phyloP scores from a whole-genome alignment of 2,888 invertebrate species.

The Andrena flavipes region DNA sequence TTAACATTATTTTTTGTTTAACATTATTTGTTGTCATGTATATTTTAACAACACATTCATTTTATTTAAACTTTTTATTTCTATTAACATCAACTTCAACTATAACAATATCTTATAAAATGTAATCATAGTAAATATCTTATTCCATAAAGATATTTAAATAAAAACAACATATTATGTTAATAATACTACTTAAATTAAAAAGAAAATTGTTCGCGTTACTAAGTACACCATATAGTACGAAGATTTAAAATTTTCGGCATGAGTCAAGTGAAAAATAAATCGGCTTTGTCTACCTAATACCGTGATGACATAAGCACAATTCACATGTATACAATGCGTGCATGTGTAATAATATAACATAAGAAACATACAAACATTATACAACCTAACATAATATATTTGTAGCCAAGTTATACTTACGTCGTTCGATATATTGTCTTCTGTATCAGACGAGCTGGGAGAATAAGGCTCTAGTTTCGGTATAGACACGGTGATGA shows the following conservation, averaged over 20 bases:
- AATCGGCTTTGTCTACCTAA: neutral
- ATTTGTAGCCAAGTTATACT: constrained; percentile 24
- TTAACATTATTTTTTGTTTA: neutral
- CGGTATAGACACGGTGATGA: constrained; percentile 31
- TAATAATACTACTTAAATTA: neutral
- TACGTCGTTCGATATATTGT: constrained; percentile 20
- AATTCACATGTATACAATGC: neutral
- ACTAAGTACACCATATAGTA: neutral
- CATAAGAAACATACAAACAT: neutral
- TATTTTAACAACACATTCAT: neutral
- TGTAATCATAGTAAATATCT: neutral
- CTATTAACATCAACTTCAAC: too few species aligned
- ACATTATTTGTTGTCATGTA: neutral
- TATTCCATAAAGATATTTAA: neutral
- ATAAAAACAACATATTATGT: neutral
- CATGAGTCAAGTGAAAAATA: neutral
- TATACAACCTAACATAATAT: neutral
- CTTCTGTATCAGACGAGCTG: neutral
- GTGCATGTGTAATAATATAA: too few species aligned
- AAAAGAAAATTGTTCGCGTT: neutral
- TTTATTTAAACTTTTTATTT: neutral
- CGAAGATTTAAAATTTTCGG: constrained; percentile 31
- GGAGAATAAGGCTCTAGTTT: constrained; percentile 47
- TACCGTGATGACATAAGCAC: neutral
- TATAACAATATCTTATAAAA: neutral